A percentile compares a stretch with the other conserved stretches of the same genome.
These are phyloP conservation scores for Plotosus lineatus DNA, from an alignment of 2,113 vertebrate species.

Conservation along the genomic window DNA sequence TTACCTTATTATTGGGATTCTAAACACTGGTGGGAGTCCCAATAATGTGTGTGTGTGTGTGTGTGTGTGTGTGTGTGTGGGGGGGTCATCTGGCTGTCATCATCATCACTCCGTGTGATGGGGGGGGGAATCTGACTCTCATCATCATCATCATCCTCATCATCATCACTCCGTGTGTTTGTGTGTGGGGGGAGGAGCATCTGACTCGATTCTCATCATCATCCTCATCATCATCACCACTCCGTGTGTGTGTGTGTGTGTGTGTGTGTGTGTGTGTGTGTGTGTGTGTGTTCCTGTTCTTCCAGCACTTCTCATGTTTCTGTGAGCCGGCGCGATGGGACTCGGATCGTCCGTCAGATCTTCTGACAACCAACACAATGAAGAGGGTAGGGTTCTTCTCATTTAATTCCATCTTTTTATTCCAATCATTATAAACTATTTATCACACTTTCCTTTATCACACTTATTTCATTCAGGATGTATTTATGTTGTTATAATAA, in stretches of 20 bases:
- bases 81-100: conserved; percentile 4
- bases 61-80: conserved; percentile 17
- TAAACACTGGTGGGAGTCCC: background rate
- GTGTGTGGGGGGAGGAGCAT: conserved; percentile 36
- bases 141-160: background rate
- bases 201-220: conserved; percentile 27
- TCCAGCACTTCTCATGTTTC: conserved; percentile 32
- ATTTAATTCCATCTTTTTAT: background rate
- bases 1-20: background rate
- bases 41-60: conserved; percentile 32
- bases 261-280: background rate
- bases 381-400: conserved; percentile 79
- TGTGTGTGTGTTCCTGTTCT: conserved; percentile 21
- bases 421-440: background rate
- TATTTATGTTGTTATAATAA: background rate
- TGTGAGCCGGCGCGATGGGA: conserved; percentile 75
- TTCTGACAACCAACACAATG: conserved; percentile 69
- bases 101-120: conserved; percentile 11
- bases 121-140: background rate
- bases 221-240: background rate
- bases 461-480: background rate
- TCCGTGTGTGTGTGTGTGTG: background rate
- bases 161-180: conserved; percentile 26
- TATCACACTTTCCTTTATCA: background rate
- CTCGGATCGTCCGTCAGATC: conserved; percentile 88